These are phyloP conservation scores for Ischnura elegans DNA, from an alignment of 2,888 invertebrate species.

Conservation along the genomic window DNA sequence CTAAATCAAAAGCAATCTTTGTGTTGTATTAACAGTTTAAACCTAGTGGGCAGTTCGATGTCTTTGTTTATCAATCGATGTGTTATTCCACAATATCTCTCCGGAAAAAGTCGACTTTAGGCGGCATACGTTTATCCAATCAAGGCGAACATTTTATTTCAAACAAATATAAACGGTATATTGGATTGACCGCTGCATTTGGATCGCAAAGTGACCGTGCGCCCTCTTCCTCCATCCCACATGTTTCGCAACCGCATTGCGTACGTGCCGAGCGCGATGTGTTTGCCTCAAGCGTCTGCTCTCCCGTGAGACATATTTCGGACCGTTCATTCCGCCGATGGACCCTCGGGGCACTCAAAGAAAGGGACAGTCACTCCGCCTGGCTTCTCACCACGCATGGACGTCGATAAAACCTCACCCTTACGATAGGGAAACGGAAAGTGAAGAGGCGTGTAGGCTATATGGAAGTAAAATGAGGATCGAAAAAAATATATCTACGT, in stretches of 20 bases:
- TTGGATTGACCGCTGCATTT: too few relatives aligned
- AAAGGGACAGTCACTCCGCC: conserved; percentile 7
- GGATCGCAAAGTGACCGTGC: background rate
- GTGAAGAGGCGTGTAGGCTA: background rate
- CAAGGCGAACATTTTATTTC: too few relatives aligned
- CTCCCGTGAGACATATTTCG: background rate
- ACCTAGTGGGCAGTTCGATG: too few relatives aligned
- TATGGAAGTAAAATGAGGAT: background rate
- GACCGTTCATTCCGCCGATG: background rate
- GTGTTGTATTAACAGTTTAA: too few relatives aligned
- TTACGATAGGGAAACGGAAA: background rate
- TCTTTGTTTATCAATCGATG: too few relatives aligned
- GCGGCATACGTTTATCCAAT: too few relatives aligned
- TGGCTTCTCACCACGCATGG: background rate
- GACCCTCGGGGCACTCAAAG: background rate
- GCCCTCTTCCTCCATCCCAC: background rate
- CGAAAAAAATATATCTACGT: too few relatives aligned
- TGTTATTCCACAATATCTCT: too few relatives aligned
- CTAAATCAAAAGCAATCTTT: too few relatives aligned
- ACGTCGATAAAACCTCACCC: background rate
- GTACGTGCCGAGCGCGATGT: background rate
- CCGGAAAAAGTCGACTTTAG: too few relatives aligned
- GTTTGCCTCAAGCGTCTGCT: background rate
- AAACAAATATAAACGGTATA: too few relatives aligned
- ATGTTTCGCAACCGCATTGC: background rate